Evolutionary conservation across 2,797 vertebrate genomes (phyloP).

Genomic region (Rhinichthys osculus): DNA sequence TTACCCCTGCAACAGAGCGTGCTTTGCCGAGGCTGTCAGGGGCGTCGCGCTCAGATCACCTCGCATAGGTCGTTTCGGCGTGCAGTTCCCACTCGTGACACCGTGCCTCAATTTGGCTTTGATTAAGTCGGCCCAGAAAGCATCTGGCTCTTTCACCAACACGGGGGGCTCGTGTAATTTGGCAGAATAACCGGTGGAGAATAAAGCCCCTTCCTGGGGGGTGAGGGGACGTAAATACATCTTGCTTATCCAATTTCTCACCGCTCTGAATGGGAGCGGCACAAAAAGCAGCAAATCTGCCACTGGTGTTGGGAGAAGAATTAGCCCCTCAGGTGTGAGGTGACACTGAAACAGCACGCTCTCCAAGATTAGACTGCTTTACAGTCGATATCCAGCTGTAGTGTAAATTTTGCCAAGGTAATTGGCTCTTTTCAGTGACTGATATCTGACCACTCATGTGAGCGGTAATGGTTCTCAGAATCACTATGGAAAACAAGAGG

Average conservation of each 20-base stretch:
- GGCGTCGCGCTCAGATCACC: conserved; percentile 73
- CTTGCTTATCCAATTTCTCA: conserved; percentile 72
- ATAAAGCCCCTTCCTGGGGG: conserved; percentile 60
- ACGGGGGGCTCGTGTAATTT: conserved; percentile 57
- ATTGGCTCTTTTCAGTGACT: conserved; percentile 59
- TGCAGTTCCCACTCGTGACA: conserved; percentile 60
- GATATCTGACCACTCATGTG: conserved; percentile 51
- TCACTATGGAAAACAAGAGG: conserved; percentile 58
- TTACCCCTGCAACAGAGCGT: conserved; percentile 67
- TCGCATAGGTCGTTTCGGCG: conserved; percentile 67
- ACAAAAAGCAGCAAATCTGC: conserved; percentile 70
- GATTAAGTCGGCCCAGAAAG: conserved; percentile 69
- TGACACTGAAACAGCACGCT: conserved; percentile 50
- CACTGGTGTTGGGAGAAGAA: conserved; percentile 71
- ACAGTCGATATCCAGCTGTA: conserved; percentile 55
- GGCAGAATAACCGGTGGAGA: conserved; percentile 52
- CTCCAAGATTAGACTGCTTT: conserved; percentile 52
- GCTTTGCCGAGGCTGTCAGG: conserved; percentile 71
- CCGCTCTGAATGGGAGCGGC: conserved; percentile 64
- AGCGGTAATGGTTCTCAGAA: conserved; percentile 61
- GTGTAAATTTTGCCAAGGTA: conserved; percentile 57
- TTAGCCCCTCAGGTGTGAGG: conserved; percentile 60
- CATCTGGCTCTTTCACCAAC: conserved; percentile 60
- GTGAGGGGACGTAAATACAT: conserved; percentile 66
- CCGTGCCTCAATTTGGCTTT: conserved; percentile 72